phyloP scores from a whole-genome alignment of 2,888 invertebrate species.

The Euphydryas editha region DNA sequence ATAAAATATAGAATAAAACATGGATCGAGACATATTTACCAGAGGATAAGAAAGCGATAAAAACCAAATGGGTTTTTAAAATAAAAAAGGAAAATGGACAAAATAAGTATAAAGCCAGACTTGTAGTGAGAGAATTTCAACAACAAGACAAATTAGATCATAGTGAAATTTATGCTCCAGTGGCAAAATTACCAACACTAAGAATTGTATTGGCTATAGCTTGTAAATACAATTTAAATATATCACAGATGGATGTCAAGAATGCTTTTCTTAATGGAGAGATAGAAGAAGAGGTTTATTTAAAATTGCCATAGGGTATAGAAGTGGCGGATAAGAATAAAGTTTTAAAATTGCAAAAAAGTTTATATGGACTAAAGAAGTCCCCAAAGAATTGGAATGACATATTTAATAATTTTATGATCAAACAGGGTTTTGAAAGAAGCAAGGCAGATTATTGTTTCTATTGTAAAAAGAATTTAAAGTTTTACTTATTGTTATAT shows the following conservation, averaged over 20 bases:
- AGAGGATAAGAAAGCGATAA: not conserved
- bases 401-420: not conserved
- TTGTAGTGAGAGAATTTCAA: slow-evolving; percentile 10
- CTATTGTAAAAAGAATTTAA: not conserved
- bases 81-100: not conserved
- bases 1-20: too few relatives aligned
- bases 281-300: slow-evolving; percentile 19
- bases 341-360: not conserved
- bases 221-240: slow-evolving; percentile 8
- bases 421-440: not conserved
- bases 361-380: not conserved
- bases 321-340: not conserved
- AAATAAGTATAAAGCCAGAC: slow-evolving; percentile 12
- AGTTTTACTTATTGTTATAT: not conserved
- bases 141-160: slow-evolving; percentile 12
- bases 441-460: not conserved
- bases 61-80: slow-evolving; percentile 1
- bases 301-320: slow-evolving; percentile 8
- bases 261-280: slow-evolving; percentile 17
- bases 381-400: not conserved
- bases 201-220: slow-evolving; percentile 17
- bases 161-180: slow-evolving; percentile 10
- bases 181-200: slow-evolving; percentile 7
- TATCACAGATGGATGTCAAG: slow-evolving; percentile 21
- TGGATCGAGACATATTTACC: slow-evolving; percentile 2